These are phyloP conservation scores for Macrophya annulata DNA, from an alignment of 2,888 invertebrate genomes.

Conservation along the genomic window DNA sequence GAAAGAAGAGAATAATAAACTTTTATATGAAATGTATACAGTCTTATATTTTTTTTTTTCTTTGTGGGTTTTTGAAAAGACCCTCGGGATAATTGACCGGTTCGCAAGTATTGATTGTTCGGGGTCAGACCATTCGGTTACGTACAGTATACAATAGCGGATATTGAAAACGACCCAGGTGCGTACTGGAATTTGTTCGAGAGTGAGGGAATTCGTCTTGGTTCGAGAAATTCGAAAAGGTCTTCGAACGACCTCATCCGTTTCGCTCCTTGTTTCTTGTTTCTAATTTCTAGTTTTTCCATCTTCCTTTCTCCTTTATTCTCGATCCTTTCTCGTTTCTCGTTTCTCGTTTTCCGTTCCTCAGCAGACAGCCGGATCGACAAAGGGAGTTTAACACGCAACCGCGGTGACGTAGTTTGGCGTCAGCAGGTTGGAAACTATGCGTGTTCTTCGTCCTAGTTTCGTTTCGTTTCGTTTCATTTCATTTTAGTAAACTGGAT, in stretches of 20 bases:
- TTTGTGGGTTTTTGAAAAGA: not conserved
- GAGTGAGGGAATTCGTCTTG: constrained; percentile 27
- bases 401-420: constrained; percentile 38
- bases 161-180: constrained; percentile 49
- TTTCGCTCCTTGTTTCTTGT: constrained; percentile 26
- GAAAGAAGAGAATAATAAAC: not conserved
- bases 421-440: constrained; percentile 36
- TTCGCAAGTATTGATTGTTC: constrained; percentile 37
- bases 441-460: constrained; percentile 30
- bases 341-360: constrained; percentile 1
- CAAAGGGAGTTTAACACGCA: constrained; percentile 39
- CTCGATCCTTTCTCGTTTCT: not conserved
- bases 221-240: constrained; percentile 28
- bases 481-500: not conserved
- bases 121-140: not conserved
- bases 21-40: not conserved
- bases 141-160: constrained; percentile 29
- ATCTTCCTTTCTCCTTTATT: not conserved
- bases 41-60: not conserved
- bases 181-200: constrained; percentile 33
- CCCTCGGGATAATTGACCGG: constrained; percentile 12
- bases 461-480: not conserved
- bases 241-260: not conserved
- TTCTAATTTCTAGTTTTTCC: constrained; percentile 19
- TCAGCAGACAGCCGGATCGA: constrained; percentile 39